Base-by-base conservation (phyloP, 30 jellyfish, hydroid and myxozoan genomes). In the Chrysaora quinquecirrha region DNA sequence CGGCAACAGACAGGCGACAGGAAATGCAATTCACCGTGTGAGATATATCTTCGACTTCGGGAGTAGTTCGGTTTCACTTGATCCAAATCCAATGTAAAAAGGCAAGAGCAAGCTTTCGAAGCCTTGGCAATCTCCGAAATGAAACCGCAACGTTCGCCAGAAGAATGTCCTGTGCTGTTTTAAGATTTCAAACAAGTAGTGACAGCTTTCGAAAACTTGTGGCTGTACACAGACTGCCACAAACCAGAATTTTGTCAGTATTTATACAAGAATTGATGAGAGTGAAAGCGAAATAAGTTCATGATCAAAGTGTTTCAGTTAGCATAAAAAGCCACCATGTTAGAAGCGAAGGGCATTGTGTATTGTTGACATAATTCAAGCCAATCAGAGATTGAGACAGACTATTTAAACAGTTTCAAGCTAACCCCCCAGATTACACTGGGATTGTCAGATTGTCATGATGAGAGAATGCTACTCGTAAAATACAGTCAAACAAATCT, bases 1-100 rank as follows among this genome's bases (percentile, higher is more conserved):
- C 68, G 60, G 73, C 87, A 60, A 69, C 30, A 35, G 82, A 48
- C 74, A 62, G 50, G 11, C 4, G 80, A 79, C 89, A 79, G 89
- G 89, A 79, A 79, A 79, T 64, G 73, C 82, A 38, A 46, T 28
- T 75, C 49, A 35, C 87, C 48, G 71, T 27, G n/a, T n/a, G n/a
- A n/a, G n/a, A n/a, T n/a, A n/a, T n/a, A n/a, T n/a, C n/a, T n/a
- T n/a, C n/a, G n/a, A n/a, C n/a, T n/a, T n/a, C n/a, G n/a, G n/a
- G n/a, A n/a, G n/a, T n/a, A n/a, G n/a, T n/a, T n/a, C n/a, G n/a
- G n/a, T n/a, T n/a, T n/a, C n/a, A n/a, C n/a, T n/a, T n/a, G n/a
- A n/a, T n/a, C n/a, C n/a, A n/a, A n/a, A n/a, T n/a, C n/a, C n/a
- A n/a, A n/a, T n/a, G n/a, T n/a, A n/a, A n/a, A n/a, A n/a, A n/a